Evolutionary conservation across 2,113 vertebrate species (phyloP).

Genomic region (Chaetura pelagica): DNA sequence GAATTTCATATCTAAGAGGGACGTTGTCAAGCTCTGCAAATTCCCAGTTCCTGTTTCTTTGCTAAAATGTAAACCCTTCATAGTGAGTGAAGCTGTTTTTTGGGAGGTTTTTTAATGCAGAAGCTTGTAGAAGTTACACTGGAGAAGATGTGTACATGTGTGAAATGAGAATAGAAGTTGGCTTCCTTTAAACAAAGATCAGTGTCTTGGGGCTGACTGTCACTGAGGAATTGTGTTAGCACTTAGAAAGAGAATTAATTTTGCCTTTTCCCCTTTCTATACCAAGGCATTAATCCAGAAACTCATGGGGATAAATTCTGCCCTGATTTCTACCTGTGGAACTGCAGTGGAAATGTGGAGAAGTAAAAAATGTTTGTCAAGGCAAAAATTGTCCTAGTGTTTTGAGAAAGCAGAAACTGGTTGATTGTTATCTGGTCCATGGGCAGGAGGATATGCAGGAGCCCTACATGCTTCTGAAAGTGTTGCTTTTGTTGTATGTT

Average conservation of each 20-base stretch:
- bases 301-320: conserved; percentile 35
- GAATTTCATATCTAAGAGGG: neutral
- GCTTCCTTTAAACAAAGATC: conserved; percentile 25
- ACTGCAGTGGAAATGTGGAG: conserved; percentile 27
- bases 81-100: neutral
- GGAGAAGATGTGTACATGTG: neutral
- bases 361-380: conserved; percentile 38
- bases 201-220: neutral
- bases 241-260: conserved; percentile 52
- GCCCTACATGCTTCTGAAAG: neutral
- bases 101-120: neutral
- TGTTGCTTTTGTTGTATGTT: neutral
- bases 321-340: conserved; percentile 52
- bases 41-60: neutral
- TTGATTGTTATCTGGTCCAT: neutral
- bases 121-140: neutral
- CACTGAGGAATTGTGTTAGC: conserved; percentile 20
- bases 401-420: neutral
- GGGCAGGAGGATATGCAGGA: neutral
- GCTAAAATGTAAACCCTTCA: neutral
- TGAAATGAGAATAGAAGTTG: neutral
- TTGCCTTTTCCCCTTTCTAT: conserved; percentile 47
- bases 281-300: conserved; percentile 37
- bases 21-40: neutral
- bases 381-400: neutral